Percentiles rank a stretch among this genome's conserved stretches.
Conservation (phyloP, 2,888 invertebrate species). For the Aromia moschata region DNA sequence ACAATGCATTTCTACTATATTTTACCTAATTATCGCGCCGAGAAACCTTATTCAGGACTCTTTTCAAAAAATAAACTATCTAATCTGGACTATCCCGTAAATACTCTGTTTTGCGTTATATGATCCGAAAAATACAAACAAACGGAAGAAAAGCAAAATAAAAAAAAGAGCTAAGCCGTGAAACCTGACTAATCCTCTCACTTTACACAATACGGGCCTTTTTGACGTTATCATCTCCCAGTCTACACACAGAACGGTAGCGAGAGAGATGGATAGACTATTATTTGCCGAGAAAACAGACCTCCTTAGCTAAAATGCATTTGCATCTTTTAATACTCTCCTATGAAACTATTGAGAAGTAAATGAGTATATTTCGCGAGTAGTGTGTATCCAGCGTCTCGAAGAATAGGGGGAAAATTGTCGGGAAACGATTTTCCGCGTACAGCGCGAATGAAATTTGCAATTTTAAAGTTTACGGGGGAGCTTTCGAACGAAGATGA, state of each 20-base stretch:
- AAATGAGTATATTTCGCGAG: slow-evolving; percentile 29
- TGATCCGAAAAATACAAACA: too few relatives aligned
- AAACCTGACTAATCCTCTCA: background rate
- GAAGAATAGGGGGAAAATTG: slow-evolving; percentile 19
- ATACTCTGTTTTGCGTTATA: too few relatives aligned
- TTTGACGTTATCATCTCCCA: background rate
- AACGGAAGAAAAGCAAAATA: too few relatives aligned
- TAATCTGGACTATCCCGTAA: too few relatives aligned
- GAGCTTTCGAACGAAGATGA: too few relatives aligned
- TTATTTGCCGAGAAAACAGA: slow-evolving; percentile 21
- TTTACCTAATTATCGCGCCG: too few relatives aligned
- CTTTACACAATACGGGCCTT: background rate
- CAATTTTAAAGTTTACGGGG: slow-evolving; percentile 16
- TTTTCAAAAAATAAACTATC: too few relatives aligned
- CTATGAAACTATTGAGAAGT: slow-evolving; percentile 33
- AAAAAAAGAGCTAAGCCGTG: too few relatives aligned
- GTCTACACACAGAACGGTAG: too few relatives aligned
- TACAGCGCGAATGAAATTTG: slow-evolving; percentile 23
- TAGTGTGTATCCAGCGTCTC: slow-evolving; percentile 6
- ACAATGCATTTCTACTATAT: too few relatives aligned
- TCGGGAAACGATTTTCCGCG: slow-evolving; percentile 16
- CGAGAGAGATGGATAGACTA: background rate
- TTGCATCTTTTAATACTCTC: slow-evolving; percentile 31
- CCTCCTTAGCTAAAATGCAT: slow-evolving; percentile 18
- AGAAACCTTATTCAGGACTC: too few relatives aligned